Conservation (phyloP, 2,797 vertebrate genomes). For the Enteromius afrohamiltoni region DNA sequence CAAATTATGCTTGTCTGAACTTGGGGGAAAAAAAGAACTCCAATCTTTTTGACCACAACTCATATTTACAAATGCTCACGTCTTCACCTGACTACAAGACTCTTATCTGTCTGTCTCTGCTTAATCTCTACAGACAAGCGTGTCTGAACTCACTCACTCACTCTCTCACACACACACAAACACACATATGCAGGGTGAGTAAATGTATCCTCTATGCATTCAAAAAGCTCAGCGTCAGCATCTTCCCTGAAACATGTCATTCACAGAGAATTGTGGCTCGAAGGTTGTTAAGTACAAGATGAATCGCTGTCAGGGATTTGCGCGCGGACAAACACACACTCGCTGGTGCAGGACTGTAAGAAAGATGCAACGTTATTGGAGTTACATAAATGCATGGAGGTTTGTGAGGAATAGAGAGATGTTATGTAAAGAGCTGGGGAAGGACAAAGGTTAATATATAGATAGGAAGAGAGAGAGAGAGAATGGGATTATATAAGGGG, state of each 20-base stretch:
- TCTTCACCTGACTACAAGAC: constrained; percentile 32
- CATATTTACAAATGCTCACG: neutral
- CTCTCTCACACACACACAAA: constrained; percentile 59
- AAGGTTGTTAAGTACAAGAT: constrained; percentile 37
- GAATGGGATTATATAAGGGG: constrained; percentile 78
- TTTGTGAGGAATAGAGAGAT: constrained; percentile 69
- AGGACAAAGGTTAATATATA: constrained; percentile 81
- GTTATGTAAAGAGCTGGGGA: constrained; percentile 79
- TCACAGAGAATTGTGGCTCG: constrained; percentile 44
- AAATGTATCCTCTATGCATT: constrained; percentile 45
- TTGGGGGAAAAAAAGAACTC: neutral
- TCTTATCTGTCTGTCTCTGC: constrained; percentile 49
- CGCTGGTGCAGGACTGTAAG: constrained; percentile 26
- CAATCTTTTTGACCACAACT: constrained; percentile 42
- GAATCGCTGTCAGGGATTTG: constrained; percentile 41
- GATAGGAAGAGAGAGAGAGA: constrained; percentile 59
- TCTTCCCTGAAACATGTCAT: constrained; percentile 46
- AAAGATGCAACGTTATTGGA: constrained; percentile 66
- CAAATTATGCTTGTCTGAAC: constrained; percentile 46
- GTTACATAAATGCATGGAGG: constrained; percentile 76
- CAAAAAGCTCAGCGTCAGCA: constrained; percentile 54
- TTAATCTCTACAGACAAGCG: constrained; percentile 41
- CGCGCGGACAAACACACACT: neutral
- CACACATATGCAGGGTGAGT: constrained; percentile 50
- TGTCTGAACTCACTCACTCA: constrained; percentile 1